Evolutionary conservation across 2,888 invertebrate species (phyloP).

Genomic region (Drosophila siamana): DNA sequence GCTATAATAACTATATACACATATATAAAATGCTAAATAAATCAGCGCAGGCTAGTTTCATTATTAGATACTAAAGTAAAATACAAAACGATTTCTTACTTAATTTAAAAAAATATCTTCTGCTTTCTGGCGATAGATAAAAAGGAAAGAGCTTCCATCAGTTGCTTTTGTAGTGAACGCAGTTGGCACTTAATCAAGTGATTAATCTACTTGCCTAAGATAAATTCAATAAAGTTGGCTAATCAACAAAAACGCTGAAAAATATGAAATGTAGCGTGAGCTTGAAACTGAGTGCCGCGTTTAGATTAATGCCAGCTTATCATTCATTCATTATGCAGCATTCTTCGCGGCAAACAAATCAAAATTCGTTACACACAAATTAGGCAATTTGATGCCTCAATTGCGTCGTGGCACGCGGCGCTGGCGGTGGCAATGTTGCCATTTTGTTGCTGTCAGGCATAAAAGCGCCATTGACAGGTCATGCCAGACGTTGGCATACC

Average conservation of each 20-base stretch:
- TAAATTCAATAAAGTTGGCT: conserved; percentile 2
- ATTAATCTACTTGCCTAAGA: background rate
- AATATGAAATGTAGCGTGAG: background rate
- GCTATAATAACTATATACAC: no score
- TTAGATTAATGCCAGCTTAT: conserved; percentile 85
- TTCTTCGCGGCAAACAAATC: conserved; percentile 52
- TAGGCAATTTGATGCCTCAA: conserved; percentile 55
- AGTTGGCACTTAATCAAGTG: conserved; percentile 7
- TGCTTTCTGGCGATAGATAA: no score
- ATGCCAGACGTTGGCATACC: conserved; percentile 12
- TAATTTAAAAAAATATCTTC: no score
- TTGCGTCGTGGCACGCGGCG: conserved; percentile 20
- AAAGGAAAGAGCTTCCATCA: no score
- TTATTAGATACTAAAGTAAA: no score
- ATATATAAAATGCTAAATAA: no score
- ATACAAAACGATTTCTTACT: no score
- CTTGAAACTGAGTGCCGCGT: conserved; percentile 64
- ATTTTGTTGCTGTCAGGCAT: conserved; percentile 23
- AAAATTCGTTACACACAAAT: conserved; percentile 64
- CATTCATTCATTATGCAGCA: conserved; percentile 35
- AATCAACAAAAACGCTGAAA: background rate
- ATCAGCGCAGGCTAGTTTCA: no score
- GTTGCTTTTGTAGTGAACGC: background rate
- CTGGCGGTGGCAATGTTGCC: conserved; percentile 8
- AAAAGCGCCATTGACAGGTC: conserved; percentile 9